phyloP scores from a whole-genome alignment of 2,888 invertebrate species.

The Drosophila maculinotata region DNA sequence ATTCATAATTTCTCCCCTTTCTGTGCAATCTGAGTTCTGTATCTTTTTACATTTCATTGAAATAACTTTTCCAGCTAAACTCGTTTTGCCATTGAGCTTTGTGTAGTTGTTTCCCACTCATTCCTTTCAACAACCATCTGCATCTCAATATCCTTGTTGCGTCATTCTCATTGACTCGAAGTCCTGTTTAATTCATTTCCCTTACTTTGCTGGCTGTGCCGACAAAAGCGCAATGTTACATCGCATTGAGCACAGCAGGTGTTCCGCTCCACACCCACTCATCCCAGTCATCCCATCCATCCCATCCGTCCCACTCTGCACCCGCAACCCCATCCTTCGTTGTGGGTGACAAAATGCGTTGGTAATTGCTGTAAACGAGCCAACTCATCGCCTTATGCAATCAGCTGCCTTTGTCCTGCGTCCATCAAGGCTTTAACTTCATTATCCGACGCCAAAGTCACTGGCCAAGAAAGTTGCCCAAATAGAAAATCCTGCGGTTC shows the following conservation, averaged over 20 bases:
- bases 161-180: no score
- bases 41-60: no score
- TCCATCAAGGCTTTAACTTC: conserved; percentile 53
- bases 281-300: no score
- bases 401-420: conserved; percentile 64
- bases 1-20: no score
- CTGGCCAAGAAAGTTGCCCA: conserved; percentile 38
- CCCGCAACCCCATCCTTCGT: background rate
- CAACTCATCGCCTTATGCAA: conserved; percentile 60
- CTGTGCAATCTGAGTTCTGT: no score
- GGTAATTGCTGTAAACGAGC: conserved; percentile 72
- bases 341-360: conserved; percentile 71
- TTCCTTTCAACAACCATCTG: no score
- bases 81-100: no score
- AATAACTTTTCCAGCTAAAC: no score
- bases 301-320: no score
- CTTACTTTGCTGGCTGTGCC: background rate
- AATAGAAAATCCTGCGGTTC: conserved; percentile 48
- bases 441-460: conserved; percentile 46
- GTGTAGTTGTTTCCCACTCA: no score
- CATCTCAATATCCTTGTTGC: background rate
- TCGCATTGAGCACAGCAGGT: conserved; percentile 66
- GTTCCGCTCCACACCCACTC: conserved; percentile 10
- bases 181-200: background rate
- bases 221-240: conserved; percentile 33